Percentiles rank a stretch among this genome's conserved stretches.
These are phyloP conservation scores for Notolepis coatsorum DNA, from an alignment of 2,797 vertebrate genomes.

Conservation along the genomic window DNA sequence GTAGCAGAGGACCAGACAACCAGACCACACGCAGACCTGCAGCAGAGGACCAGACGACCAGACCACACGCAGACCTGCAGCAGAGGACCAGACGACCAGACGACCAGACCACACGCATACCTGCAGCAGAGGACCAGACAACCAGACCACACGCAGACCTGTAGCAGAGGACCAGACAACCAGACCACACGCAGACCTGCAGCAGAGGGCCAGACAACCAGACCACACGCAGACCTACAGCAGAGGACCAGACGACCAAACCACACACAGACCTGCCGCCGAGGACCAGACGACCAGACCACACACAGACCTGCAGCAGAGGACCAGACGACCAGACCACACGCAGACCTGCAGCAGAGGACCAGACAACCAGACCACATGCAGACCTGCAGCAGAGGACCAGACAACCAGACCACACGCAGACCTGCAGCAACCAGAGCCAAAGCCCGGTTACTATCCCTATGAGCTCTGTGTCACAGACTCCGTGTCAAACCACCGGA, in stretches of 20 bases:
- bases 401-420: neutral
- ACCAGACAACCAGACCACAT: constrained; percentile 1
- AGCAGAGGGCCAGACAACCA: constrained; percentile 1
- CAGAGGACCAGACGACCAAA: neutral
- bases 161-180: neutral
- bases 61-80: too few species aligned
- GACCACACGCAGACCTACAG: too few species aligned
- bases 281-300: constrained; percentile 4
- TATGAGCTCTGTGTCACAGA: constrained; percentile 44
- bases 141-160: too few species aligned
- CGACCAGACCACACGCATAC: too few species aligned
- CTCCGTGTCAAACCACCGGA: constrained; percentile 55
- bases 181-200: too few species aligned
- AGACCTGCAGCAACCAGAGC: neutral
- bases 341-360: neutral
- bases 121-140: too few species aligned
- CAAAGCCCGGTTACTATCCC: constrained; percentile 24
- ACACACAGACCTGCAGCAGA: neutral
- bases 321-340: constrained; percentile 1
- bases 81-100: neutral
- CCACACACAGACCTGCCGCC: neutral
- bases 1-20: neutral
- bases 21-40: too few species aligned
- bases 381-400: neutral
- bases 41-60: neutral